Percentiles rank a stretch among this genome's conserved stretches.
Evolutionary conservation across 2,888 invertebrate species (phyloP).

Genomic region (Cancer borealis): DNA sequence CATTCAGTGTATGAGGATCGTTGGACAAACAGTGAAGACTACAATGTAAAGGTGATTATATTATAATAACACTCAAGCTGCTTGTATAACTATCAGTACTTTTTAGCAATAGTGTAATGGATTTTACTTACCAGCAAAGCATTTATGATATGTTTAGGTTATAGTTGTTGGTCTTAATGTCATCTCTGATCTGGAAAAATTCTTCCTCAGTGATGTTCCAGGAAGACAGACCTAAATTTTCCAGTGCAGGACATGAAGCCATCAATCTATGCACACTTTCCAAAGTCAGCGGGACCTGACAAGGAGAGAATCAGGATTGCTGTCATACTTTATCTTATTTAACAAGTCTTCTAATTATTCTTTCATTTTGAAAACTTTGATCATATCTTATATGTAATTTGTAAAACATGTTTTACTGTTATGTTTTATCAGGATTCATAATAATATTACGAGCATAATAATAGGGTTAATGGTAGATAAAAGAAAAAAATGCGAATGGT

Average conservation of each 20-base stretch:
- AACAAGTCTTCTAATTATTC: not conserved
- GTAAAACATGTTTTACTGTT: too few relatives aligned
- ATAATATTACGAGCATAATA: too few relatives aligned
- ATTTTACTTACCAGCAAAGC: not conserved
- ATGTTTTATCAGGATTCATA: too few relatives aligned
- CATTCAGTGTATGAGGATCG: too few relatives aligned
- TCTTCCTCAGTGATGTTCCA: conserved; percentile 75
- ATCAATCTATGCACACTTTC: conserved; percentile 66
- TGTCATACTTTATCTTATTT: not conserved
- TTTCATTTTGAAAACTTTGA: not conserved
- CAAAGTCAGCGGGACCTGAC: conserved; percentile 72
- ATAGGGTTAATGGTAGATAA: too few relatives aligned
- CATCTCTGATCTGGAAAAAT: conserved; percentile 65
- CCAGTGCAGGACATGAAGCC: conserved; percentile 63
- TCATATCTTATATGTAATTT: too few relatives aligned
- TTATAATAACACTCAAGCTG: too few relatives aligned
- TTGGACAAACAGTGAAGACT: too few relatives aligned
- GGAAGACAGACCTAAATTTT: conserved; percentile 65
- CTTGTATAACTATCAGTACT: too few relatives aligned
- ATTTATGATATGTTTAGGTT: conserved; percentile 62
- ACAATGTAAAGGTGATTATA: too few relatives aligned
- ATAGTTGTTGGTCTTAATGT: conserved; percentile 64
- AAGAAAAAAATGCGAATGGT: too few relatives aligned
- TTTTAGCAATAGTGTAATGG: too few relatives aligned
- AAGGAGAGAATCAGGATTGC: not conserved